phyloP scores from a whole-genome alignment of 1,140 invertebrate species.

The Caerostris extrusa region DNA sequence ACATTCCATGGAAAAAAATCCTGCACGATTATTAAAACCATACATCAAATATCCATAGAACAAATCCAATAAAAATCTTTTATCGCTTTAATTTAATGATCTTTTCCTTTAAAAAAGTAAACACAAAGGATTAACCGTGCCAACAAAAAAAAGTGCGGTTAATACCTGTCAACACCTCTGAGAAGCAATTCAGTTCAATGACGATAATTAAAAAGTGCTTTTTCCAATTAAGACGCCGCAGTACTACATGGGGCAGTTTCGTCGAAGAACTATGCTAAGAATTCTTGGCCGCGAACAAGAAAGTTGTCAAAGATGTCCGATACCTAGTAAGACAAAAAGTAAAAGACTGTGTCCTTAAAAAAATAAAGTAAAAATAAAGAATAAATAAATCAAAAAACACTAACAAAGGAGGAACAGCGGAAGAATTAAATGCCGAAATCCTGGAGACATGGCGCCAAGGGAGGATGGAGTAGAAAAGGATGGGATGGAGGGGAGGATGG shows the following conservation, averaged over 20 bases:
- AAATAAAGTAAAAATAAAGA: neutral
- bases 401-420: conserved; percentile 31
- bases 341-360: neutral
- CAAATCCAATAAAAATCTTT: neutral
- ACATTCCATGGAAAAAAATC: neutral
- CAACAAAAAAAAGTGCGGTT: neutral
- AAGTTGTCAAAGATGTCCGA: conserved; percentile 21
- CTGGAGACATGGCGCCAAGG: conserved; percentile 24
- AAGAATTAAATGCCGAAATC: conserved; percentile 61
- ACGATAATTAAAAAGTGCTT: conserved; percentile 10
- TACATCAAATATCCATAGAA: neutral
- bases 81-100: conserved; percentile 19
- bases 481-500: neutral
- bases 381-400: neutral
- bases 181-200: conserved; percentile 3
- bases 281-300: neutral
- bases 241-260: neutral
- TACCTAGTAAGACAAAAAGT: neutral
- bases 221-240: conserved; percentile 12
- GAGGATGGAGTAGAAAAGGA: neutral
- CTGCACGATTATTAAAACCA: neutral
- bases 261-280: conserved; percentile 6
- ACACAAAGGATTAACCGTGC: neutral
- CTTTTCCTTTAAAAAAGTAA: neutral
- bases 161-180: conserved; percentile 13